Conservation (phyloP, 1,140 invertebrate genomes). For the Copidosoma floridanum region DNA sequence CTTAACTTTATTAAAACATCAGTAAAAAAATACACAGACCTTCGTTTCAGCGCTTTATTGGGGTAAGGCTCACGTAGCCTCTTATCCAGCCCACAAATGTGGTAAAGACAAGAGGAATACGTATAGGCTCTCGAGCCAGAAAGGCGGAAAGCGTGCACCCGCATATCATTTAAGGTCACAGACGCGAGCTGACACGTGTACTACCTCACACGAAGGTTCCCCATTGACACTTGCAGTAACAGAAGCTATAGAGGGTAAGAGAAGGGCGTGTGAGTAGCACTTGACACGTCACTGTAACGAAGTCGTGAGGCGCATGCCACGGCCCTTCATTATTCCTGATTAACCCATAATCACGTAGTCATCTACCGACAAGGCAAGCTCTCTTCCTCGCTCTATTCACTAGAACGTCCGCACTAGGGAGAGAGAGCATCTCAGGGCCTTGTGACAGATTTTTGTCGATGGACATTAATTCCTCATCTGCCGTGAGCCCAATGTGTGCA, state of each 20-base stretch:
- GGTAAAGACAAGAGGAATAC: no score
- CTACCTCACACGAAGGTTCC: no score
- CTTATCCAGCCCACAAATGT: no score
- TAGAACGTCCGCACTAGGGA: neutral
- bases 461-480: constrained; percentile 49
- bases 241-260: no score
- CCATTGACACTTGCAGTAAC: no score
- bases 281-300: constrained; percentile 56
- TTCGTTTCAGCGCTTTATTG: neutral
- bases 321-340: constrained; percentile 58
- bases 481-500: constrained; percentile 29
- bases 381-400: neutral
- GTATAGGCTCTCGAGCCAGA: neutral
- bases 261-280: no score
- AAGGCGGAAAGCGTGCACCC: constrained; percentile 41
- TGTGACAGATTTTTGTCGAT: constrained; percentile 51
- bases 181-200: no score
- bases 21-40: no score
- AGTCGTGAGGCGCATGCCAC: constrained; percentile 54
- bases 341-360: constrained; percentile 57
- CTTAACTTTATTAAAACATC: neutral
- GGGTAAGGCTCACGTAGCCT: no score
- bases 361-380: constrained; percentile 46
- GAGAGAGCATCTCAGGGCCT: constrained; percentile 41
- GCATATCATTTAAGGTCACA: constrained; percentile 53